Conservation (phyloP, 1,140 invertebrate species). For the Plectrocnemia conspersa region DNA sequence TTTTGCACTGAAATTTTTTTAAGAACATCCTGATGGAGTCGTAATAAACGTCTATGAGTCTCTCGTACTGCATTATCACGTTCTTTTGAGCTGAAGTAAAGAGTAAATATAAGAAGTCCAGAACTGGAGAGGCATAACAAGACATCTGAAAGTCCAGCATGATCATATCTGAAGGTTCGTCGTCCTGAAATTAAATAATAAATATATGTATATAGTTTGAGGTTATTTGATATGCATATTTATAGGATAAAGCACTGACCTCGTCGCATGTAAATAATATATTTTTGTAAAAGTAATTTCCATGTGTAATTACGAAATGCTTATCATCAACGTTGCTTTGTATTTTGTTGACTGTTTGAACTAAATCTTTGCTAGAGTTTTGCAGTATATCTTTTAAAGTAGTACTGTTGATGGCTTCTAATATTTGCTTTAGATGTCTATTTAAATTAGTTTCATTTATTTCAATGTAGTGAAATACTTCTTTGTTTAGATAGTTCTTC, state of each 20-base stretch:
- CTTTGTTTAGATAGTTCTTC: conserved; percentile 21
- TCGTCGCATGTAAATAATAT: conserved; percentile 12
- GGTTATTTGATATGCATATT: background rate
- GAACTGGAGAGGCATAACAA: conserved; percentile 5
- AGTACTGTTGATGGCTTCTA: background rate
- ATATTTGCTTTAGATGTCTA: background rate
- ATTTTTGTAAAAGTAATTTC: conserved; percentile 8
- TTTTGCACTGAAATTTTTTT: conserved; percentile 18
- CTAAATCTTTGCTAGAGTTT: background rate
- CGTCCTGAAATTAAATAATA: conserved; percentile 9
- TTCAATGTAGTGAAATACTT: conserved; percentile 3
- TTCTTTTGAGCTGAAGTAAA: conserved; percentile 7
- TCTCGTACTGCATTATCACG: conserved; percentile 11
- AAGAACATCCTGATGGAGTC: conserved; percentile 12
- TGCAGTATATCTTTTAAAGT: conserved; percentile 7
- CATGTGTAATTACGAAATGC: conserved; percentile 6
- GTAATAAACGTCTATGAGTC: conserved; percentile 12
- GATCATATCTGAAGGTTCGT: conserved; percentile 6
- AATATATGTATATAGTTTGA: background rate
- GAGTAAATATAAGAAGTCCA: conserved; percentile 3
- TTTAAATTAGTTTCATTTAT: background rate
- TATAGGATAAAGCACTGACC: background rate
- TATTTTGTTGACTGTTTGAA: background rate
- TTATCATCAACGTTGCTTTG: background rate
- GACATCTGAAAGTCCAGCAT: conserved; percentile 23